These are phyloP conservation scores for Amblyopsis rosae DNA, from an alignment of 2,113 vertebrate species.

Conservation along the genomic window DNA sequence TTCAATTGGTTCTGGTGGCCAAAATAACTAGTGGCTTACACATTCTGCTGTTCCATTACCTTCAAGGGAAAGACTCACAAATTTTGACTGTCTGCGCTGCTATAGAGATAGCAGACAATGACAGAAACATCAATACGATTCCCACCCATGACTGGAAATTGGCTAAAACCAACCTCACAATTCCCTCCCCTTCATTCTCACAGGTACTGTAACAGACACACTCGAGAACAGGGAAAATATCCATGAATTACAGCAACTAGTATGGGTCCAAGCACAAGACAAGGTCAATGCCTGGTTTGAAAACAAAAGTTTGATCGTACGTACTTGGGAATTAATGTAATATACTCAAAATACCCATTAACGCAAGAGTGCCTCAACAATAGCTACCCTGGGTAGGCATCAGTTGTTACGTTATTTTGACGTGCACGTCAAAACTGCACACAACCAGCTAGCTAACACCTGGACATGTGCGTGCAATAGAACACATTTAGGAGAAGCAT, in stretches of 20 bases:
- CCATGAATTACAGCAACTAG: neutral
- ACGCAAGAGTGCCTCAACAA: too few relatives aligned
- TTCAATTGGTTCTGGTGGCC: constrained; percentile 44
- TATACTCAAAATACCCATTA: too few relatives aligned
- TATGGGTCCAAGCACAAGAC: too few relatives aligned
- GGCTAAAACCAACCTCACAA: neutral
- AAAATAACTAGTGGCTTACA: constrained; percentile 46
- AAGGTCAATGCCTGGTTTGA: too few relatives aligned
- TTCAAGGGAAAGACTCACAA: constrained; percentile 28
- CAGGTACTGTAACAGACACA: neutral
- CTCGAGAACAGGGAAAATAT: neutral
- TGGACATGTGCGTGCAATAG: too few relatives aligned
- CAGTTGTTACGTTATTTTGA: too few relatives aligned
- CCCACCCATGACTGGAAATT: constrained; percentile 16
- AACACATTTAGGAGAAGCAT: too few relatives aligned
- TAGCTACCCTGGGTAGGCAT: too few relatives aligned
- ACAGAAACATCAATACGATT: constrained; percentile 37
- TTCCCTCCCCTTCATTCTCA: neutral
- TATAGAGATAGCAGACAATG: constrained; percentile 35
- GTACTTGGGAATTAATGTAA: too few relatives aligned
- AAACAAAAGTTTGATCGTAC: too few relatives aligned
- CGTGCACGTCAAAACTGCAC: too few relatives aligned
- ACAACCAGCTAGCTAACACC: too few relatives aligned
- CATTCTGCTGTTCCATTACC: constrained; percentile 29
- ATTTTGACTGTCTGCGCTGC: constrained; percentile 51